These are phyloP conservation scores for Pachydiplax longipennis DNA, from an alignment of 2,888 invertebrate genomes.

Conservation along the genomic window DNA sequence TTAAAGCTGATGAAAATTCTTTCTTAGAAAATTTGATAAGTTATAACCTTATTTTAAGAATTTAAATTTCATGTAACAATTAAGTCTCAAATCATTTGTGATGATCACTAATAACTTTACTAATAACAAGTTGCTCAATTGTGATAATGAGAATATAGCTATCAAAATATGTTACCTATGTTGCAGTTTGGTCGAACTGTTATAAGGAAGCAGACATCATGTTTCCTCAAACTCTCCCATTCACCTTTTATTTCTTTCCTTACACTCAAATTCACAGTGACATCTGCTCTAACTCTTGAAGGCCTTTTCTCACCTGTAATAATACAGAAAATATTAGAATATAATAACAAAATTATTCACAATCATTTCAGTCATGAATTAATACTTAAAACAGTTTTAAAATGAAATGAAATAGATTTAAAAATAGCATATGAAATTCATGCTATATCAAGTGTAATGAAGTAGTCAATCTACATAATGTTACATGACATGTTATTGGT, in stretches of 20 bases:
- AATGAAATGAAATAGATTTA: background rate
- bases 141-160: background rate
- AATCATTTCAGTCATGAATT: too few relatives aligned
- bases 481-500: too few relatives aligned
- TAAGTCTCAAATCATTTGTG: slow-evolving; percentile 45
- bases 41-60: background rate
- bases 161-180: slow-evolving; percentile 68
- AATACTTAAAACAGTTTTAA: background rate
- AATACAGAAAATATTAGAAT: background rate
- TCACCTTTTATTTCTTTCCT: slow-evolving; percentile 91
- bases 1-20: too few relatives aligned
- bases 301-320: slow-evolving; percentile 86
- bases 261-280: slow-evolving; percentile 90
- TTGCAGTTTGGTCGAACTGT: slow-evolving; percentile 85
- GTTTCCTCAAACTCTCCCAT: slow-evolving; percentile 96
- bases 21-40: too few relatives aligned
- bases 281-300: slow-evolving; percentile 93
- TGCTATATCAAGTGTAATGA: background rate
- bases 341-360: background rate
- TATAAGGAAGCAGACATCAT: slow-evolving; percentile 97
- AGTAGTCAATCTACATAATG: too few relatives aligned
- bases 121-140: background rate
- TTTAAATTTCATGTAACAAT: slow-evolving; percentile 43
- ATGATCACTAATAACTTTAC: background rate
- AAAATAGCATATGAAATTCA: background rate